These are phyloP conservation scores for Metacarcinus magister DNA, from an alignment of 2,888 invertebrate species.

Conservation along the genomic window DNA sequence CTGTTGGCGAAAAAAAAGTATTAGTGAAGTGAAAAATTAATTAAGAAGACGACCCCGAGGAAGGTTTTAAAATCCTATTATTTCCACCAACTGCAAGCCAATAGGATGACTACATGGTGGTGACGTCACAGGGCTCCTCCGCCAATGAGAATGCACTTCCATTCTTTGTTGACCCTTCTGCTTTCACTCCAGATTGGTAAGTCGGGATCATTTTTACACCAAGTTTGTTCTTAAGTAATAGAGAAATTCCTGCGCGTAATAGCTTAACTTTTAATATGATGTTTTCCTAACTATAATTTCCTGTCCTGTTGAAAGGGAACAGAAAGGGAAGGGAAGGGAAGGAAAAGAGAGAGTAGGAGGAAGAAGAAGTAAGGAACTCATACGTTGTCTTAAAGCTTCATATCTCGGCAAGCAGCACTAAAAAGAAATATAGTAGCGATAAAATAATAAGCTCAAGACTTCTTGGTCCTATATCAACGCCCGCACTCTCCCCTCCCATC, in stretches of 20 bases:
- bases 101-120: slow-evolving; percentile 22
- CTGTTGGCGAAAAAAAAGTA: background rate
- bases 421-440: background rate
- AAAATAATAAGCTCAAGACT: background rate
- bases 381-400: background rate
- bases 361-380: background rate
- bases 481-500: background rate
- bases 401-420: background rate
- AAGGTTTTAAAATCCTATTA: background rate
- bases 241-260: background rate
- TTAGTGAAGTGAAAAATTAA: background rate
- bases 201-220: background rate
- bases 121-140: slow-evolving; percentile 39
- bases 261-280: slow-evolving; percentile 26
- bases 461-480: background rate
- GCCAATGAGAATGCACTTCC: background rate
- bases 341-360: background rate
- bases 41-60: slow-evolving; percentile 1
- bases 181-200: slow-evolving; percentile 34
- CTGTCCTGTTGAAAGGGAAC: background rate
- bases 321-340: background rate
- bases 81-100: background rate
- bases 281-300: background rate
- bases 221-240: slow-evolving; percentile 26
- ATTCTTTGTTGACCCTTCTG: slow-evolving; percentile 16